Evolutionary conservation across 2,113 vertebrate species (phyloP), one percentile per base, ranked within the genome.

Genomic region (Hippocampus comes): DNA sequence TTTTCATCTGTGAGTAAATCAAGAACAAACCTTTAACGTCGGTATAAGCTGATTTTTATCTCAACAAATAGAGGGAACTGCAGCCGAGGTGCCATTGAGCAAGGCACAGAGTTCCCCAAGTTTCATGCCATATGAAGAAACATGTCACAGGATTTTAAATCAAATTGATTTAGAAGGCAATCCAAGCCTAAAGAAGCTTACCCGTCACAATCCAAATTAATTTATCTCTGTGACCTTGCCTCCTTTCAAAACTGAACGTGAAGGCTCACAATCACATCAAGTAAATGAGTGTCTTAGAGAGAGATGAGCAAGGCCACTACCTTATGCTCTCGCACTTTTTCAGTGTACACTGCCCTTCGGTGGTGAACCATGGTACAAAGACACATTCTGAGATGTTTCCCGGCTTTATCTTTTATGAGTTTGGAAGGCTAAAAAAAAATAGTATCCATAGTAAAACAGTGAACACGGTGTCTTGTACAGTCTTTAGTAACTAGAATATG

Each of bases 301-400:
- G 42, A 25, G n/a, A 46, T 46, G 10, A 48, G 42, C 64, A 66
- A 63, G 17, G 17, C 59, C 27, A 61, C 20, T 38, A 15, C 17
- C 9, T 8, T 1, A 20, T 20, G 30, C 2, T 3, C 6, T 2
- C n/a, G 15, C 2, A 70, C 17, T 18, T 68, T 38, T 65, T 11
- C 34, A 64, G 80, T 51, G 64, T 30, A 51, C 53, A 76, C 70
- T 75, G 73, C 70, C 67, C 9, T 64, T 51, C 18, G 41, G 56
- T 82, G 80, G 76, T 57, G 25, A 67, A 10, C 11, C 10, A 18
- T 17, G 27, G 63, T 14, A 56, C 38, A 23, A 56, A 21, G 14
- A 21, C 41, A 27, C 42, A 27, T 23, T 66, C 14, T 46, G n/a
- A 48, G 23, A 41, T 21, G 9, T 41, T 43, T 23, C 11, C 20